Evolutionary conservation across 2,797 vertebrate species (phyloP), one percentile per base, ranked within the genome.

Genomic region (Sitta carolinensis): DNA sequence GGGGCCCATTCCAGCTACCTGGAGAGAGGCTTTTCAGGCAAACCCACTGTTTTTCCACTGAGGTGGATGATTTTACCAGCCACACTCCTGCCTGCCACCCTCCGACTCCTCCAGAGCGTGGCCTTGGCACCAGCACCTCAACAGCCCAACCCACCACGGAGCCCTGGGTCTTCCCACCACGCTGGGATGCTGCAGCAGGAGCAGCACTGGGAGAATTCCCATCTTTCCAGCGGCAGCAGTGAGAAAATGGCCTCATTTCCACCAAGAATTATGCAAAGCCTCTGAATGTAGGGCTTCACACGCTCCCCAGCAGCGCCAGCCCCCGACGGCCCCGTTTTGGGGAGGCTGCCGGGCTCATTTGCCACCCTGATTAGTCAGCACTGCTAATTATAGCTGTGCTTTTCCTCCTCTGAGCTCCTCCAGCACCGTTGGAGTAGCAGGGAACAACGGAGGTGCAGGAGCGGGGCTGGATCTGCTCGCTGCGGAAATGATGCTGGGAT

Each of bases 321-420:
- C 89, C 91, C 64, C 27, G 1, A 64, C n/a, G 2, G 82, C 85
- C 90, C 90, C 34, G 1, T 74, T 94, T 10, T 21, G 79, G 92
- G 93, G 83, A 86, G 88, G 89, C 58, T 90, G 89, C 42, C 10
- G 9, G 69, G 87, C 2, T 74, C 1, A 29, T 91, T 95, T 88
- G 76, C 54, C 66, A 81, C 92, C 90, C 88, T 78, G 69, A 95
- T 95, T 95, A 94, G 88, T 96, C 94, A 95, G 94, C 96, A 84
- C 50, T n/a, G 93, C 94, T 95, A 95, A 95, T 95, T 96, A 96
- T 86, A 93, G 85, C 90, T 2, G 1, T 7, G 32, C 73, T 58
- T 67, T 43, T 63, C 85, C 66, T 75, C 42, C 83, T 50, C 5
- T 4, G 9, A 94, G 79, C 90, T 89, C 85, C 69, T 94, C 79